Evolutionary conservation across 2,113 vertebrate species (phyloP).

Genomic region (Ciconia boyciana): DNA sequence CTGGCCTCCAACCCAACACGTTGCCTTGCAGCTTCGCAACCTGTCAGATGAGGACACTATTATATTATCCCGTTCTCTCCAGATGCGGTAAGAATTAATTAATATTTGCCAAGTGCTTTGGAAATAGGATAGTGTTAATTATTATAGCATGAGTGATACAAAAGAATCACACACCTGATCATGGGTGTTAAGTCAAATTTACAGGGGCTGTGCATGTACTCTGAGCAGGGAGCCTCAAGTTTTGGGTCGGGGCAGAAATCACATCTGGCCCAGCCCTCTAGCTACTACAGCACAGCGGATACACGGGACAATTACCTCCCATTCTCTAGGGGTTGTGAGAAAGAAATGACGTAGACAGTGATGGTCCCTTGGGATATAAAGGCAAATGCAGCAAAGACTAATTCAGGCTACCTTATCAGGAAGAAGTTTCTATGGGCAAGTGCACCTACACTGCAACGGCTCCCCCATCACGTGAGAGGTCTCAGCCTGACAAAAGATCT

Average conservation of each 20-base stretch:
- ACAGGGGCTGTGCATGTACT: background rate
- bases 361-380: background rate
- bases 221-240: background rate
- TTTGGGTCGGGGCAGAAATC: background rate
- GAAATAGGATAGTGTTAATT: background rate
- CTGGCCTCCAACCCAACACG: background rate
- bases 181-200: fast-evolving
- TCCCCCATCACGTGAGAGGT: background rate
- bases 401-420: background rate
- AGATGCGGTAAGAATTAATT: background rate
- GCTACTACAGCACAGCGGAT: fast-evolving
- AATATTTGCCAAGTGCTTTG: background rate
- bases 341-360: background rate
- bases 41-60: background rate
- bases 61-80: background rate
- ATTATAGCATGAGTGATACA: background rate
- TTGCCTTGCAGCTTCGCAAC: background rate
- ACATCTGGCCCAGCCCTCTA: background rate
- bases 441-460: background rate
- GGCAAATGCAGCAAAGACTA: background rate
- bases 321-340: background rate
- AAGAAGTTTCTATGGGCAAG: background rate
- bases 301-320: background rate
- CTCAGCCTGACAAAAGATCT: background rate
- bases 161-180: background rate